phyloP scores from a whole-genome alignment of 2,797 vertebrate genomes.

The Spondyliosoma cantharus region DNA sequence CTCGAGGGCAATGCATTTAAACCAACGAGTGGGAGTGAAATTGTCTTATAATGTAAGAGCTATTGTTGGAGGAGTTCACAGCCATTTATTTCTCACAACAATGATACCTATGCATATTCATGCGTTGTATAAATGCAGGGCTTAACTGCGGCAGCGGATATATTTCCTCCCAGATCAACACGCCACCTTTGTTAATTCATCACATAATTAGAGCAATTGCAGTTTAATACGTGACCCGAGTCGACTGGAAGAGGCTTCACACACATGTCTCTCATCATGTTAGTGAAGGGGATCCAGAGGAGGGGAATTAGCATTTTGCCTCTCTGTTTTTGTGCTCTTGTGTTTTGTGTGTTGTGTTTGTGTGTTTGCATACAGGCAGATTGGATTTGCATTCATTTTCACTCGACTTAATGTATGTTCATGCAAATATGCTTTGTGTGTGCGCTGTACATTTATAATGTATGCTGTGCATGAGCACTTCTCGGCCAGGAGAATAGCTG shows the following conservation, averaged over 20 bases:
- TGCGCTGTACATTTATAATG: neutral
- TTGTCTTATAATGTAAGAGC: conserved; percentile 32
- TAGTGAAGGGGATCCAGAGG: neutral
- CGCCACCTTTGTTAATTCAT: conserved; percentile 47
- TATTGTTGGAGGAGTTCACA: conserved; percentile 29
- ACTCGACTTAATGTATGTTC: neutral
- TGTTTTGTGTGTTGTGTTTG: neutral
- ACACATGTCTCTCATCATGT: conserved; percentile 7
- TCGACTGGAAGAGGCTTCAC: conserved; percentile 8
- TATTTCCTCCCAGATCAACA: conserved; percentile 51
- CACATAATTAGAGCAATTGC: conserved; percentile 14
- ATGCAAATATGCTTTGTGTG: conserved; percentile 13
- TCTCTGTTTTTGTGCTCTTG: neutral
- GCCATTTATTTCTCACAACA: conserved; percentile 5
- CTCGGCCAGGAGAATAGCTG: neutral
- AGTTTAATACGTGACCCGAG: conserved; percentile 23
- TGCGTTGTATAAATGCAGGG: neutral
- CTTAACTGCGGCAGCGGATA: neutral
- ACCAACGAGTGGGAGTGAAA: conserved; percentile 44
- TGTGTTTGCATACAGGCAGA: conserved; percentile 5
- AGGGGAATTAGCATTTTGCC: neutral
- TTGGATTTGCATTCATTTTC: conserved; percentile 36
- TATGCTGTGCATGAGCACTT: neutral
- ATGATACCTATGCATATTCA: conserved; percentile 3
- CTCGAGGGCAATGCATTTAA: conserved; percentile 44